Percentiles rank a stretch among this genome's conserved stretches.
phyloP scores from a whole-genome alignment of 2,113 vertebrate genomes.

The Paedocypris sp. region DNA sequence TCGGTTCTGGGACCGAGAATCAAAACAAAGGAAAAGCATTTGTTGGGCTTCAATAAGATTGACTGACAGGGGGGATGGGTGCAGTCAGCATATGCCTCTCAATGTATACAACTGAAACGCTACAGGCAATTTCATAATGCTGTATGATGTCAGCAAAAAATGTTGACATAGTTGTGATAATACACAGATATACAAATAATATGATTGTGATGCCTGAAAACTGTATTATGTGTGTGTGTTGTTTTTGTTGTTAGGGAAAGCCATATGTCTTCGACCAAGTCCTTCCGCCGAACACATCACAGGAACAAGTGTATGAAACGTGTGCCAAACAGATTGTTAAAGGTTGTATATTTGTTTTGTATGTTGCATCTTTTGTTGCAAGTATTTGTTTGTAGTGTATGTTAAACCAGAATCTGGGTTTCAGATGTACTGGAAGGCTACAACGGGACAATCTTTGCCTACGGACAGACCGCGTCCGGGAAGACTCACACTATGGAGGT shows the following conservation, averaged over 20 bases:
- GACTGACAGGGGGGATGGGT: conserved; percentile 15
- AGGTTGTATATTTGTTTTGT: conserved; percentile 62
- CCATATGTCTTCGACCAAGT: conserved; percentile 88
- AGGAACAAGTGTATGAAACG: conserved; percentile 86
- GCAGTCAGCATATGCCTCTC: neutral
- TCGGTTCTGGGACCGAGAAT: neutral
- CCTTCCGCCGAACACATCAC: conserved; percentile 74
- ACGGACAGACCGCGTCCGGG: conserved; percentile 90
- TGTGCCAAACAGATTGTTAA: conserved; percentile 93
- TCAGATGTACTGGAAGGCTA: conserved; percentile 91
- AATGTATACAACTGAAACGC: neutral
- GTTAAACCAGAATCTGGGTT: conserved; percentile 28
- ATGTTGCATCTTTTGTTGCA: too few relatives aligned
- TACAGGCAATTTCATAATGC: neutral
- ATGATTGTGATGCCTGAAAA: too few relatives aligned
- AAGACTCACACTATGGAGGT: conserved; percentile 98
- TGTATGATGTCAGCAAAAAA: neutral
- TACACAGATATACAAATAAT: too few relatives aligned
- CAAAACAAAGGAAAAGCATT: neutral
- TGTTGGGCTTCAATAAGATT: neutral
- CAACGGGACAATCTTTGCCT: conserved; percentile 94
- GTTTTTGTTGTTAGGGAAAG: conserved; percentile 70
- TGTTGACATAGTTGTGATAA: too few relatives aligned
- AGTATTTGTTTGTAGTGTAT: too few relatives aligned
- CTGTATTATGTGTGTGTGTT: too few relatives aligned